These are phyloP conservation scores for Apamea crenata DNA, from an alignment of 2,888 invertebrate genomes.

Conservation along the genomic window DNA sequence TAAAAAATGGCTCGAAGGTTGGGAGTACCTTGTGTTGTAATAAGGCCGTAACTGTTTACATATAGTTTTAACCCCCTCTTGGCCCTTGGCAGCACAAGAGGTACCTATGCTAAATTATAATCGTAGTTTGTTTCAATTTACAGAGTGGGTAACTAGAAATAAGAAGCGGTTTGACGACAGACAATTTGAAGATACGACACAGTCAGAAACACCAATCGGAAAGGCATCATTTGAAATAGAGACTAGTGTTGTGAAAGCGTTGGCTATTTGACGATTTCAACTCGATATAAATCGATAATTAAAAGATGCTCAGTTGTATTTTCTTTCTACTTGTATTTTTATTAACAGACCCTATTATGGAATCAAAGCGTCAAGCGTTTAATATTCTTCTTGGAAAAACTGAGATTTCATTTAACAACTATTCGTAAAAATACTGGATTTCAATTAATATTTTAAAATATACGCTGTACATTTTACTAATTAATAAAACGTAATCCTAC, in stretches of 20 bases:
- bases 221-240: no score
- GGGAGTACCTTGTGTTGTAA: background rate
- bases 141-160: background rate
- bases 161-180: background rate
- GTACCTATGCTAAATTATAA: background rate
- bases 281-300: background rate
- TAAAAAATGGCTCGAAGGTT: no score
- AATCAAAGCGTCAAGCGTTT: background rate
- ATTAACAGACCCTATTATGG: background rate
- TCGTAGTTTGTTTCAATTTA: background rate
- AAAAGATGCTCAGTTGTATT: background rate
- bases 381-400: background rate
- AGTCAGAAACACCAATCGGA: background rate
- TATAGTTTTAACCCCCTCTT: background rate
- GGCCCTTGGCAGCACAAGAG: background rate
- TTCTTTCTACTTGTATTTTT: background rate
- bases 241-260: no score
- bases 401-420: background rate
- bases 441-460: no score
- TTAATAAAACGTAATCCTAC: no score
- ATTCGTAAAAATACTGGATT: background rate
- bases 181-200: background rate
- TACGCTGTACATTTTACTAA: no score
- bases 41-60: background rate
- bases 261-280: background rate